phyloP scores from a whole-genome alignment of 2,797 vertebrate species.

The Austrolebias charrua region DNA sequence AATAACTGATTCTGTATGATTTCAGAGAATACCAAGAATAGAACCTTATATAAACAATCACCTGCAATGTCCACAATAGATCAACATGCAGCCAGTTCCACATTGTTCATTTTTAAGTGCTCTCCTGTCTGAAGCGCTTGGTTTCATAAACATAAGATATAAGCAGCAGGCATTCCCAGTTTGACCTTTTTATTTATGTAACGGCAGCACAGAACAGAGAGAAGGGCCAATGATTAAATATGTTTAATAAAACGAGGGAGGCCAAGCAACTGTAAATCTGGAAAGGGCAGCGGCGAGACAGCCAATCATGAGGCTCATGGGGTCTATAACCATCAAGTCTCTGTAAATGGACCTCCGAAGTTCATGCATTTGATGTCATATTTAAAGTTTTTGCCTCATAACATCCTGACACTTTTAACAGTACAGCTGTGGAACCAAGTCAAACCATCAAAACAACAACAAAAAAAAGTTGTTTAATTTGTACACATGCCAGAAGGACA shows the following conservation, averaged over 20 bases:
- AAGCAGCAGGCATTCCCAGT: slow-evolving; percentile 15
- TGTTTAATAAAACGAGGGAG: slow-evolving; percentile 20
- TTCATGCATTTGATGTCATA: neutral
- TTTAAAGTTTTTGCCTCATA: slow-evolving; percentile 6
- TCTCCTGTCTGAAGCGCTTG: slow-evolving; percentile 17
- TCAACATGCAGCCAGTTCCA: neutral
- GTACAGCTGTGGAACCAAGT: neutral
- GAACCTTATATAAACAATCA: too few relatives aligned
- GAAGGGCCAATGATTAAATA: slow-evolving; percentile 19
- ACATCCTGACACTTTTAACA: neutral
- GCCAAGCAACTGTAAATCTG: slow-evolving; percentile 10
- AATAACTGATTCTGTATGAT: too few relatives aligned
- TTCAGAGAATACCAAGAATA: too few relatives aligned
- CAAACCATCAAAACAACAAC: slow-evolving; percentile 1
- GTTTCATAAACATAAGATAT: slow-evolving; percentile 12
- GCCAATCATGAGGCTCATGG: slow-evolving; percentile 2
- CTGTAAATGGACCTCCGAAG: neutral
- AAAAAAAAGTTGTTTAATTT: slow-evolving; percentile 40
- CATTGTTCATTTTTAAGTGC: neutral
- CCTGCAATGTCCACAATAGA: neutral
- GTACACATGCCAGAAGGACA: slow-evolving; percentile 73
- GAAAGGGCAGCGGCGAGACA: neutral
- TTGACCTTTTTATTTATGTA: slow-evolving; percentile 41
- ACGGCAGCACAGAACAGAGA: slow-evolving; percentile 14
- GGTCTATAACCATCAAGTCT: neutral